Percentiles rank a stretch among this genome's conserved stretches.
phyloP scores from a whole-genome alignment of 2,797 vertebrate species.

The Phoxinus dragarum region DNA sequence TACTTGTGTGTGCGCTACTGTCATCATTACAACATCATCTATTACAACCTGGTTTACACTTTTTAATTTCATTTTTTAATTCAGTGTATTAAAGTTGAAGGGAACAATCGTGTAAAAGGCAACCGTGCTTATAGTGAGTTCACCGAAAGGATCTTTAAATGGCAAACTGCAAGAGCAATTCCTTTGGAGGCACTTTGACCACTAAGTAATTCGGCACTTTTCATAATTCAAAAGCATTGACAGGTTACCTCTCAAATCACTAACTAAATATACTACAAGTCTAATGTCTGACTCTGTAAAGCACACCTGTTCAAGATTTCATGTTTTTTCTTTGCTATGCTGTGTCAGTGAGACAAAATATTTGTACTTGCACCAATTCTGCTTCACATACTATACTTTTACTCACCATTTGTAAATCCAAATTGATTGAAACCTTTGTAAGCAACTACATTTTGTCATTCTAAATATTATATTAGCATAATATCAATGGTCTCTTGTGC shows the following conservation, averaged over 20 bases:
- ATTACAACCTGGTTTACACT: neutral
- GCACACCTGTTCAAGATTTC: neutral
- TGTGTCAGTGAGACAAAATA: neutral
- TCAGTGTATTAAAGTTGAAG: neutral
- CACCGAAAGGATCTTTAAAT: neutral
- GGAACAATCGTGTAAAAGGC: neutral
- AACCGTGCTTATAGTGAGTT: neutral
- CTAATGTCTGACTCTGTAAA: slow-evolving; percentile 8
- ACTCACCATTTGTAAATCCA: slow-evolving; percentile 12
- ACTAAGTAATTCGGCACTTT: slow-evolving; percentile 34
- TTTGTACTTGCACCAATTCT: neutral
- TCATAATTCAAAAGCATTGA: slow-evolving; percentile 32
- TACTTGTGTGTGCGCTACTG: neutral
- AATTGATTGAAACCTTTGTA: neutral
- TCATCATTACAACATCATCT: neutral
- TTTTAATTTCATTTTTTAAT: neutral
- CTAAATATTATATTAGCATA: neutral
- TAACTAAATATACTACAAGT: slow-evolving; percentile 49
- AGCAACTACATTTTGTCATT: neutral
- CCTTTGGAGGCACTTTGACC: slow-evolving; percentile 52
- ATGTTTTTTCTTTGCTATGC: neutral
- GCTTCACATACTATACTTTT: neutral
- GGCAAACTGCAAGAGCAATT: slow-evolving; percentile 18
- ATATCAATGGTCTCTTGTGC: neutral
- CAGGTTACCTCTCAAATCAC: slow-evolving; percentile 30